Evolutionary conservation across 1,140 invertebrate species (phyloP).

Genomic region (Aleiodes sp.): DNA sequence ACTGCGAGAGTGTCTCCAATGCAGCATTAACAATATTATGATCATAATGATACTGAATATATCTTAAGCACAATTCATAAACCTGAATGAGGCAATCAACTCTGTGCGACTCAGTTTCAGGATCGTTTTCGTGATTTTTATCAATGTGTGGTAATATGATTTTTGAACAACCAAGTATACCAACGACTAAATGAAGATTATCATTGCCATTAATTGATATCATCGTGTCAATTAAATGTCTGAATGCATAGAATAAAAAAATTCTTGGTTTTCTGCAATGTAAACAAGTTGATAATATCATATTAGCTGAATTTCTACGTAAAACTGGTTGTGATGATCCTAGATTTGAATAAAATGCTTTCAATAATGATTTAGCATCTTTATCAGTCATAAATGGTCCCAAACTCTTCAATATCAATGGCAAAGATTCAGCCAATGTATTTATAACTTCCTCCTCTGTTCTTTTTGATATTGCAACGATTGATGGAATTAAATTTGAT

Average conservation of each 20-base stretch:
- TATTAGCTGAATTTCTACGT: constrained; percentile 72
- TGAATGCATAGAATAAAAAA: constrained; percentile 72
- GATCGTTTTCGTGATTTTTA: constrained; percentile 36
- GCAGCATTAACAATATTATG: constrained; percentile 87
- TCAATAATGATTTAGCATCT: constrained; percentile 77
- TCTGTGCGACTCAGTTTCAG: constrained; percentile 42
- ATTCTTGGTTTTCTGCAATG: constrained; percentile 71
- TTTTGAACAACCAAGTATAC: constrained; percentile 73
- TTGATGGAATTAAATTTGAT: constrained; percentile 76
- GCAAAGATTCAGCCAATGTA: constrained; percentile 74
- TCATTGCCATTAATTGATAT: constrained; percentile 66
- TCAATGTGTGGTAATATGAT: constrained; percentile 70
- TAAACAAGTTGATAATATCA: constrained; percentile 72
- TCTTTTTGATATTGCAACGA: constrained; percentile 73
- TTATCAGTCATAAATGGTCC: constrained; percentile 79
- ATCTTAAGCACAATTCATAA: constrained; percentile 83
- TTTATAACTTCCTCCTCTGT: constrained; percentile 80
- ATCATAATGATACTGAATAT: constrained; percentile 73
- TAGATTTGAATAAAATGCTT: constrained; percentile 74
- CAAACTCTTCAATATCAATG: constrained; percentile 75
- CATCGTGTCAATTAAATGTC: constrained; percentile 67
- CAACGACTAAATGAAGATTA: constrained; percentile 66
- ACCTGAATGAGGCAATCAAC: constrained; percentile 71
- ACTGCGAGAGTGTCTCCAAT: constrained; percentile 80
- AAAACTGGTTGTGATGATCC: constrained; percentile 70